Conservation (phyloP, 2,888 invertebrate genomes). For the Drosophila putrida region DNA sequence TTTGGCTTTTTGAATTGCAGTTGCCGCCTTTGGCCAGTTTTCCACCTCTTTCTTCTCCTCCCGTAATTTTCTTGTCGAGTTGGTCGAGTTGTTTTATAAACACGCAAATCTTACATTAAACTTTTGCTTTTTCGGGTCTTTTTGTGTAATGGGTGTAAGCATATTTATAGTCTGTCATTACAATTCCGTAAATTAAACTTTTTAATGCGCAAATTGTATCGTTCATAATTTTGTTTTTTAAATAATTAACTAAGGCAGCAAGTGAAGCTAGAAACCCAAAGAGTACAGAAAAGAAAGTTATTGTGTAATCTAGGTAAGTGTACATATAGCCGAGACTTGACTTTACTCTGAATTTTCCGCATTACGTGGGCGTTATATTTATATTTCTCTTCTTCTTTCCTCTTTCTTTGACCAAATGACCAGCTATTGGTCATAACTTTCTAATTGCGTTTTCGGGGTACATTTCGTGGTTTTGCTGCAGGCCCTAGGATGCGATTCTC, state of each 20-base stretch:
- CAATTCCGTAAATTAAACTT: slow-evolving; percentile 78
- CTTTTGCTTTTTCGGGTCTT: slow-evolving; percentile 56
- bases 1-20: slow-evolving; percentile 48
- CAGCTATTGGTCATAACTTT: slow-evolving; percentile 63
- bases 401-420: slow-evolving; percentile 49
- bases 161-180: slow-evolving; percentile 80
- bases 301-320: slow-evolving; percentile 62
- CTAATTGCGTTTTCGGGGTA: slow-evolving; percentile 60
- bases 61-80: slow-evolving; percentile 39
- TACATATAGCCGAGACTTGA: slow-evolving; percentile 5
- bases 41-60: background rate
- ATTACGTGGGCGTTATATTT: slow-evolving; percentile 66
- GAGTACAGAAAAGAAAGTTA: slow-evolving; percentile 64
- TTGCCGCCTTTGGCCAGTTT: slow-evolving; percentile 63
- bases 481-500: slow-evolving; percentile 38
- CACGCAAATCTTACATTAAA: slow-evolving; percentile 80
- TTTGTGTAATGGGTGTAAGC: slow-evolving; percentile 71
- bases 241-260: slow-evolving; percentile 57
- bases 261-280: slow-evolving; percentile 40
- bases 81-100: slow-evolving; percentile 68
- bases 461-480: slow-evolving; percentile 24
- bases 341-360: slow-evolving; percentile 60
- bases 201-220: slow-evolving; percentile 80
- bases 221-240: slow-evolving; percentile 62
- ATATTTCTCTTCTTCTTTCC: slow-evolving; percentile 6